Percentiles rank a stretch among this genome's conserved stretches.
These are phyloP conservation scores for Lottia scabra DNA, from an alignment of 2,888 invertebrate species.

Conservation along the genomic window DNA sequence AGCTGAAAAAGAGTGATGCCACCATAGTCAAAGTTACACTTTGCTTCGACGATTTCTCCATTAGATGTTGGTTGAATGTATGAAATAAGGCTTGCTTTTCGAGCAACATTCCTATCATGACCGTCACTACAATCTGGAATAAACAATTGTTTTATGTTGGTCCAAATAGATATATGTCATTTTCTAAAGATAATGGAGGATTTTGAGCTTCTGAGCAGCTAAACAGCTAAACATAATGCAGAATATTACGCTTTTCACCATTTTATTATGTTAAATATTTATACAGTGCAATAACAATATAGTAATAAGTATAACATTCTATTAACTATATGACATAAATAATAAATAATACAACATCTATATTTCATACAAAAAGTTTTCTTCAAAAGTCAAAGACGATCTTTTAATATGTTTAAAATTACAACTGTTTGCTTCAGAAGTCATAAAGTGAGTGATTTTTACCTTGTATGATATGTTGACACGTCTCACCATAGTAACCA, in stretches of 20 bases:
- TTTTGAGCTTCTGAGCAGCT: not conserved
- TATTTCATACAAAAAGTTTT: no score
- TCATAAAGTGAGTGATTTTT: not conserved
- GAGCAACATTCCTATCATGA: not conserved
- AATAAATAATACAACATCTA: no score
- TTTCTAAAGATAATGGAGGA: not conserved
- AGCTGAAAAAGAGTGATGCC: not conserved
- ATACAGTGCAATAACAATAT: no score
- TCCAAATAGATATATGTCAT: no score
- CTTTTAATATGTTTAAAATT: no score
- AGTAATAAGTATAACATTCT: no score
- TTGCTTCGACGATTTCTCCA: not conserved
- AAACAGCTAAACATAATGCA: no score
- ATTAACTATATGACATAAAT: no score
- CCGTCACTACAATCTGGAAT: not conserved
- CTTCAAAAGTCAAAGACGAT: no score
- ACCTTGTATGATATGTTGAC: not conserved
- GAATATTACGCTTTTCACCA: no score
- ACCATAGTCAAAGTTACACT: not conserved
- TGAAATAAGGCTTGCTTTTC: not conserved
- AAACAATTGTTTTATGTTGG: no score
- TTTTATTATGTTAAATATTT: no score
- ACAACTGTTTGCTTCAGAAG: not conserved
- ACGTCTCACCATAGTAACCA: not conserved
- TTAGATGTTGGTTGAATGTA: not conserved